Conservation (phyloP, 2,888 invertebrate species). For the Timandra comae region DNA sequence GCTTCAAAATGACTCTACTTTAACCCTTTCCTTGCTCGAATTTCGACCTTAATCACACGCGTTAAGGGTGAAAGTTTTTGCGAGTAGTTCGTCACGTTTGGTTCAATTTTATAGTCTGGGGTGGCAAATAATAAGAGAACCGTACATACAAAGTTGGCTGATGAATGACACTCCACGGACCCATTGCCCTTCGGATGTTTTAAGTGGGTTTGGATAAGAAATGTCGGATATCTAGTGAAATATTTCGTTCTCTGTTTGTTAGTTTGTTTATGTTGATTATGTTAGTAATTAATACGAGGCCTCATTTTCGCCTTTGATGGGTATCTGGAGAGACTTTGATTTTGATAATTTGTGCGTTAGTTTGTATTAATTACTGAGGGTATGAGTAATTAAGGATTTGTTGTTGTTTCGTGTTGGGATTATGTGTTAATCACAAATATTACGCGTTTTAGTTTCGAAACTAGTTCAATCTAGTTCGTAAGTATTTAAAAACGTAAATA, state of each 20-base stretch:
- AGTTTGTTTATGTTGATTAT: constrained; percentile 36
- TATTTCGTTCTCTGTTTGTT: constrained; percentile 44
- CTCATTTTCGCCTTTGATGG: constrained; percentile 30
- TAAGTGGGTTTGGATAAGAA: constrained; percentile 74
- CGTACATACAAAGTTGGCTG: constrained; percentile 71
- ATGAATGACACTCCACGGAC: constrained; percentile 75
- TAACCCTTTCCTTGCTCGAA: constrained; percentile 21
- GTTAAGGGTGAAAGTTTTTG: constrained; percentile 29
- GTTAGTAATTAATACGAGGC: constrained; percentile 53
- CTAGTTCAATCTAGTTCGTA: too few species aligned
- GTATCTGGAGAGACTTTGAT: constrained; percentile 32
- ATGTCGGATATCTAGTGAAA: constrained; percentile 70
- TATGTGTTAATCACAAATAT: too few species aligned
- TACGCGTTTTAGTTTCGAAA: too few species aligned
- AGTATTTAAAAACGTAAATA: too few species aligned
- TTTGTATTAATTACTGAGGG: constrained; percentile 4
- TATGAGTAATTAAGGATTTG: too few species aligned
- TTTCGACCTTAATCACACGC: constrained; percentile 17
- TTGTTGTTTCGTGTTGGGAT: too few species aligned
- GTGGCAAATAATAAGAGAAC: constrained; percentile 71
- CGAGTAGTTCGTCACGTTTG: constrained; percentile 38
- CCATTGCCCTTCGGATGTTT: constrained; percentile 76
- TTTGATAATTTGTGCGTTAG: constrained; percentile 8
- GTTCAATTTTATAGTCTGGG: constrained; percentile 72
- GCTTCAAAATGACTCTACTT: constrained; percentile 63